A percentile compares a stretch with the other conserved stretches of the same genome.
phyloP scores from a whole-genome alignment of 1,140 invertebrate genomes.

The Drosophila miranda region DNA sequence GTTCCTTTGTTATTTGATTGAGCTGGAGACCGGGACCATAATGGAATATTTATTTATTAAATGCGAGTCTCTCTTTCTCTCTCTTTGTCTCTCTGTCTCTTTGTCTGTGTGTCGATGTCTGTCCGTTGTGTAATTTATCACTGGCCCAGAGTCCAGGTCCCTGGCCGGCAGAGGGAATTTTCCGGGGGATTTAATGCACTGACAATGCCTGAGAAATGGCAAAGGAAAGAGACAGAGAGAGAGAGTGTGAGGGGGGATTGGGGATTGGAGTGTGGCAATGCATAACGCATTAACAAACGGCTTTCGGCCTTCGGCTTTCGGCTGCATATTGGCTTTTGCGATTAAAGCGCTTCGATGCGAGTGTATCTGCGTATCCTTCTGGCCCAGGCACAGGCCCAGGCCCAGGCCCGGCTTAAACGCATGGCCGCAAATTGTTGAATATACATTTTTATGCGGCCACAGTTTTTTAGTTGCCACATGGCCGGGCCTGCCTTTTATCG shows the following conservation, averaged over 20 bases:
- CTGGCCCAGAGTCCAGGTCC: not conserved
- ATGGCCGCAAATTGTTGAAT: slow-evolving; percentile 34
- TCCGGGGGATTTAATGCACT: slow-evolving; percentile 54
- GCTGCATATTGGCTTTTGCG: slow-evolving; percentile 48
- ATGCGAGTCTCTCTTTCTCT: slow-evolving; percentile 22
- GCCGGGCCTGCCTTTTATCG: slow-evolving; percentile 11
- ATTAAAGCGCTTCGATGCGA: slow-evolving; percentile 29
- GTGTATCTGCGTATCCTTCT: too few species aligned
- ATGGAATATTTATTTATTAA: slow-evolving; percentile 64
- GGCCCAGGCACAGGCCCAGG: too few species aligned
- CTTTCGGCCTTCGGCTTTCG: slow-evolving; percentile 7
- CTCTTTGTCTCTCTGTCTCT: not conserved
- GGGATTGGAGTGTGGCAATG: slow-evolving; percentile 41
- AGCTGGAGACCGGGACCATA: slow-evolving; percentile 49
- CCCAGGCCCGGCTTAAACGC: too few species aligned
- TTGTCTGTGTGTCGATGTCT: not conserved
- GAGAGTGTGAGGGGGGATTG: not conserved
- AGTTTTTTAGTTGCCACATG: too few species aligned
- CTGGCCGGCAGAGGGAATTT: slow-evolving; percentile 43
- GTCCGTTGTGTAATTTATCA: slow-evolving; percentile 53
- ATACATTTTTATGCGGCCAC: too few species aligned
- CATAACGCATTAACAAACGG: slow-evolving; percentile 54
- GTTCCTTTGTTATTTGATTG: slow-evolving; percentile 54
- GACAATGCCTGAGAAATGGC: slow-evolving; percentile 35
- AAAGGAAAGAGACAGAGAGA: slow-evolving; percentile 3